phyloP scores from a whole-genome alignment of 2,113 vertebrate species.

The Motacilla alba region DNA sequence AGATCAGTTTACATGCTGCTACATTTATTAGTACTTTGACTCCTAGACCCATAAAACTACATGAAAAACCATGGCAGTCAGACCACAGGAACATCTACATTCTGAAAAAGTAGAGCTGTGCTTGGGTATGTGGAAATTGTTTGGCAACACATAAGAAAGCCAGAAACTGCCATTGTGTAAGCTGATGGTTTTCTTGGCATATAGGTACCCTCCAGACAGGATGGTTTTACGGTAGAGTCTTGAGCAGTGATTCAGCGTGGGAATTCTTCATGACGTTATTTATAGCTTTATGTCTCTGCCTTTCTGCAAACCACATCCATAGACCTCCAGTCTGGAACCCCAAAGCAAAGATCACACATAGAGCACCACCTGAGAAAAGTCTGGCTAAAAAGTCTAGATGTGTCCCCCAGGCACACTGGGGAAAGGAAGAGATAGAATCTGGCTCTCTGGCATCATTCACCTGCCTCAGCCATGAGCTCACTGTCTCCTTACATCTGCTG shows the following conservation, averaged over 20 bases:
- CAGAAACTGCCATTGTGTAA: neutral
- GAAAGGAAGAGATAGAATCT: neutral
- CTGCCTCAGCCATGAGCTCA: neutral
- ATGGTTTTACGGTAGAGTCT: neutral
- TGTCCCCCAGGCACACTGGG: neutral
- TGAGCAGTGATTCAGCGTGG: neutral
- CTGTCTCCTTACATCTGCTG: neutral
- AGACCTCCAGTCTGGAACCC: neutral
- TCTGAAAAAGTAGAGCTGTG: neutral
- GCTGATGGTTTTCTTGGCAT: neutral
- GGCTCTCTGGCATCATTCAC: neutral
- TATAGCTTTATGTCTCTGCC: neutral
- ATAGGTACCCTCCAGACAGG: neutral
- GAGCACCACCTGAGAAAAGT: neutral
- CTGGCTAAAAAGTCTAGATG: neutral
- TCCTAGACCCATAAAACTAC: neutral
- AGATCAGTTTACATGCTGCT: slow-evolving; percentile 15
- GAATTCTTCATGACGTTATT: neutral
- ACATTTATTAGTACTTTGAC: slow-evolving; percentile 5
- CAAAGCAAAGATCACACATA: neutral
- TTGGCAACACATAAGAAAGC: neutral
- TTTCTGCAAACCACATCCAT: neutral
- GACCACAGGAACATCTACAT: neutral
- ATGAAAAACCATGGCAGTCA: neutral
- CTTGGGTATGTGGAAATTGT: neutral